phyloP scores from a whole-genome alignment of 1,140 invertebrate genomes.

The Leptinotarsa texana region DNA sequence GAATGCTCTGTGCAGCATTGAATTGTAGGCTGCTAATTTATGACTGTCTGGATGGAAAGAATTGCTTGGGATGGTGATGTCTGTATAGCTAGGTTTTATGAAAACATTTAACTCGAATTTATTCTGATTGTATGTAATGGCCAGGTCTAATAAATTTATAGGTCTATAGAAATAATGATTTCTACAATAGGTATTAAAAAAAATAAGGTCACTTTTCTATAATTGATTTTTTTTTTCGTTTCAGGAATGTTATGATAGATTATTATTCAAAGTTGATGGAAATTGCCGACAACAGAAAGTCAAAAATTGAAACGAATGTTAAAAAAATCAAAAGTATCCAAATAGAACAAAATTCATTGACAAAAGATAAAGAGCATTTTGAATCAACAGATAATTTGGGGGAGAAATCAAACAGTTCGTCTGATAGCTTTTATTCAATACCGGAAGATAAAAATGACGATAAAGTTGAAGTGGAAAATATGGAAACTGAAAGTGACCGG shows the following conservation, averaged over 20 bases:
- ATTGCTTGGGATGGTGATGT: too few relatives aligned
- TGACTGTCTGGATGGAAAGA: too few relatives aligned
- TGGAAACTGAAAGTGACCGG: constrained; percentile 21
- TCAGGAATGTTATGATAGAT: constrained; percentile 45
- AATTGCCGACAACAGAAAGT: constrained; percentile 36
- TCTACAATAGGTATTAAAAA: too few relatives aligned
- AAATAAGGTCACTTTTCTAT: not conserved
- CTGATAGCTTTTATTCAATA: constrained; percentile 41
- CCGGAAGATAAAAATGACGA: constrained; percentile 32
- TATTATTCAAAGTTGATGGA: constrained; percentile 46
- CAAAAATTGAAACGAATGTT: constrained; percentile 40
- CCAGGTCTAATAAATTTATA: too few relatives aligned
- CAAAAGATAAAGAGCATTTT: constrained; percentile 1
- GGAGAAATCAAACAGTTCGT: constrained; percentile 34
- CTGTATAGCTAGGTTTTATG: too few relatives aligned
- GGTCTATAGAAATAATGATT: too few relatives aligned
- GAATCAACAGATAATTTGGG: constrained; percentile 13
- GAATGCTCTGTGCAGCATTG: too few relatives aligned
- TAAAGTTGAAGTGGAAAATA: constrained; percentile 21
- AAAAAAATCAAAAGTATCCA: constrained; percentile 32
- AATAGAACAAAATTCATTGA: constrained; percentile 20
- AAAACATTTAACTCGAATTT: too few relatives aligned
- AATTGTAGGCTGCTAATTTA: too few relatives aligned
- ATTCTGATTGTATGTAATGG: too few relatives aligned
- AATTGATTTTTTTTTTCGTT: constrained; percentile 29